Conservation (phyloP, 2,797 vertebrate genomes). For the Girardinus metallicus region DNA sequence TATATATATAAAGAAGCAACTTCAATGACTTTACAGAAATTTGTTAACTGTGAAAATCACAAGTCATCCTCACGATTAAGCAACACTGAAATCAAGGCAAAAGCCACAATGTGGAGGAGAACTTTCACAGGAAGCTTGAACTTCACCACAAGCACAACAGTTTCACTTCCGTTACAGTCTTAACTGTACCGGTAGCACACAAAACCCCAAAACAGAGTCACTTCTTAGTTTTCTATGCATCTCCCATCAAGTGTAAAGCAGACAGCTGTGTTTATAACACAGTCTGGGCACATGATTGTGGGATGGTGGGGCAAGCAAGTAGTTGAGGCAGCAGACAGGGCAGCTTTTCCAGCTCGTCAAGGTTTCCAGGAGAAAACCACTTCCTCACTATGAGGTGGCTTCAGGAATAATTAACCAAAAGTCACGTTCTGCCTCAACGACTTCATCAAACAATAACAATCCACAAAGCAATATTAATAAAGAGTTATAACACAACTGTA, state of each 20-base stretch:
- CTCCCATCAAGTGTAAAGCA: neutral
- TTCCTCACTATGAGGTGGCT: conserved; percentile 14
- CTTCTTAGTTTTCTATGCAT: neutral
- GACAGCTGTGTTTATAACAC: conserved; percentile 6
- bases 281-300: conserved; percentile 40
- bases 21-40: conserved; percentile 28
- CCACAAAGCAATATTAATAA: neutral
- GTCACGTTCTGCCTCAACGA: neutral
- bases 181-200: neutral
- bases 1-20: neutral
- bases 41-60: conserved; percentile 4
- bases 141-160: rapidly evolving
- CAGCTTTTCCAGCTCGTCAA: conserved; percentile 22
- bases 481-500: neutral
- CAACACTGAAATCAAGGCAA: conserved; percentile 30
- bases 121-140: neutral
- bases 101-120: neutral
- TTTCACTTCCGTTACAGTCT: conserved; percentile 55
- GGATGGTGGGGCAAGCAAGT: conserved; percentile 37
- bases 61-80: conserved; percentile 42
- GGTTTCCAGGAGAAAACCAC: conserved; percentile 7
- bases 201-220: neutral
- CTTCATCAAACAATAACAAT: neutral
- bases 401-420: neutral
- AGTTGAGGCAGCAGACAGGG: conserved; percentile 20